These are phyloP conservation scores for Philereme vetulata DNA, from an alignment of 2,888 invertebrate genomes.

Conservation along the genomic window DNA sequence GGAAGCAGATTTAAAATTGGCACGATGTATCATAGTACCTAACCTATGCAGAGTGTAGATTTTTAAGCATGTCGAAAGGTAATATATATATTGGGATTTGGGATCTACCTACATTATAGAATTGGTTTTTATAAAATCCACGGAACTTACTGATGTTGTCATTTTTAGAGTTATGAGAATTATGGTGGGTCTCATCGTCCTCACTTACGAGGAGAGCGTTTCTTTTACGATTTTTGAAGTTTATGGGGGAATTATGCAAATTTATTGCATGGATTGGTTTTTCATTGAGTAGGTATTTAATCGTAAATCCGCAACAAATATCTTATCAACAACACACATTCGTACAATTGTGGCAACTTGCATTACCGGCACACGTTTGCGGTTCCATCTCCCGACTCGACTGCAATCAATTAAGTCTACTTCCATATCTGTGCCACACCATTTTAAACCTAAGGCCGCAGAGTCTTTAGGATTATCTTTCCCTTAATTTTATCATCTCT, in stretches of 20 bases:
- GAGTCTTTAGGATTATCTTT: slow-evolving; percentile 3
- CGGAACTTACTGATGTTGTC: neutral
- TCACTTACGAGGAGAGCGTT: no score
- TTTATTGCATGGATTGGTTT: no score
- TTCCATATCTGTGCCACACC: slow-evolving; percentile 11
- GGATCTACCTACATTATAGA: neutral
- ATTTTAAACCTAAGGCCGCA: slow-evolving; percentile 18
- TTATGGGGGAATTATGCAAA: no score
- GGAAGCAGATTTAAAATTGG: slow-evolving; percentile 34
- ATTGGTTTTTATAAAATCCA: slow-evolving; percentile 7
- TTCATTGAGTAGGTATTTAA: no score
- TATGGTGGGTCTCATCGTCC: no score
- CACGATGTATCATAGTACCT: slow-evolving; percentile 9
- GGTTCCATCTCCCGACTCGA: slow-evolving; percentile 34
- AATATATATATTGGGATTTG: neutral
- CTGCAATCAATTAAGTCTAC: slow-evolving; percentile 53
- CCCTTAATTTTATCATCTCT: slow-evolving; percentile 1
- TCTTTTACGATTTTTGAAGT: no score
- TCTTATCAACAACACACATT: slow-evolving; percentile 9
- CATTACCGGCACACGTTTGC: slow-evolving; percentile 40
- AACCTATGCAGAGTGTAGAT: slow-evolving; percentile 3
- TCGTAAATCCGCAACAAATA: no score
- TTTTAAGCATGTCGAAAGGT: neutral
- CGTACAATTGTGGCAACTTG: slow-evolving; percentile 34
- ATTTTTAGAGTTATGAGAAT: no score